Conservation (phyloP, 1,140 invertebrate genomes). For the Branchinecta lynchi region DNA sequence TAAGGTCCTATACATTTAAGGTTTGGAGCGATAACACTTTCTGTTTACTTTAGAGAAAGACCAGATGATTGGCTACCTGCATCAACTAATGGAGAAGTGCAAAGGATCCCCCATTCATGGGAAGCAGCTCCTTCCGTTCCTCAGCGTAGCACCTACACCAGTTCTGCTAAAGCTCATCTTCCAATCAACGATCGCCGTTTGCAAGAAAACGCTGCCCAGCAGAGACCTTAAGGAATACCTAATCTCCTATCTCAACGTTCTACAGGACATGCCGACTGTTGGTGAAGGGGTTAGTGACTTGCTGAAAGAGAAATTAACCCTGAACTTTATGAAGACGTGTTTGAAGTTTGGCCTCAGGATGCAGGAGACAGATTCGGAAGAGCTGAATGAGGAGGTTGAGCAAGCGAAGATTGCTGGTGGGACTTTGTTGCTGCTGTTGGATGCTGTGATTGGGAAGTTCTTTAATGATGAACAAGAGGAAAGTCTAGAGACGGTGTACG, state of each 20-base stretch:
- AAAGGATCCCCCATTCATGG: not conserved
- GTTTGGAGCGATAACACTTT: not conserved
- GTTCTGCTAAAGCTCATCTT: not conserved
- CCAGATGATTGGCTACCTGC: not conserved
- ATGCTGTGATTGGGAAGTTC: not conserved
- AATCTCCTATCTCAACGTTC: not conserved
- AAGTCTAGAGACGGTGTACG: not conserved
- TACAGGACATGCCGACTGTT: not conserved
- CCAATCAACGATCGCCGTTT: not conserved
- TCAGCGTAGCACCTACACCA: not conserved
- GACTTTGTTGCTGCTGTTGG: not conserved
- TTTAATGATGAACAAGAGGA: constrained; percentile 2
- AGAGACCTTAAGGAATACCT: not conserved
- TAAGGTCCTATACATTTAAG: too few relatives aligned
- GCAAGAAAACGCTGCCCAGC: not conserved
- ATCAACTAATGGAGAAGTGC: not conserved
- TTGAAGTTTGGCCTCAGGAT: not conserved
- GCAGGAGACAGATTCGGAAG: not conserved
- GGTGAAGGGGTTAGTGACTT: not conserved
- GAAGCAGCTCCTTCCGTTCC: not conserved
- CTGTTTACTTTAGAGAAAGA: not conserved
- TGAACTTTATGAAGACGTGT: not conserved
- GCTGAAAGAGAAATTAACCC: not conserved
- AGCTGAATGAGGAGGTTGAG: not conserved
- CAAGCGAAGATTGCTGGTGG: not conserved